Conservation (phyloP, 2,888 invertebrate species). For the Dicyrtoma fusca region DNA sequence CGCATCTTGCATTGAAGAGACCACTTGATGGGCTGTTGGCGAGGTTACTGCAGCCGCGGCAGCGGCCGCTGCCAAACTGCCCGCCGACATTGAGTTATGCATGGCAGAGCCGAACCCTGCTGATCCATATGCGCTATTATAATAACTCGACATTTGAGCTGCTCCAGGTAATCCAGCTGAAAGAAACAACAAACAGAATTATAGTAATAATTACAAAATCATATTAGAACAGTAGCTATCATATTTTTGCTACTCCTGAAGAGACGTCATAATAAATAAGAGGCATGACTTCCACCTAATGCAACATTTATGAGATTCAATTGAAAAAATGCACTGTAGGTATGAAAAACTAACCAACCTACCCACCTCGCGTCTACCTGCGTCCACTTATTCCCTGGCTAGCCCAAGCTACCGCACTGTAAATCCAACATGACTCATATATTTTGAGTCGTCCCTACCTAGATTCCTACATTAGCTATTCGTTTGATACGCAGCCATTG, state of each 20-base stretch:
- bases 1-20: constrained; percentile 56
- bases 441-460: too few relatives aligned
- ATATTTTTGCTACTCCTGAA: neutral
- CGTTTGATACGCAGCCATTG: too few relatives aligned
- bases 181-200: constrained; percentile 36
- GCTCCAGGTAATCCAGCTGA: constrained; percentile 55
- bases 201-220: neutral
- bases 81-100: constrained; percentile 53
- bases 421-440: too few relatives aligned
- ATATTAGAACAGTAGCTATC: neutral
- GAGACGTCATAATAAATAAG: too few relatives aligned
- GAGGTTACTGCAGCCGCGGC: constrained; percentile 54
- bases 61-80: constrained; percentile 57
- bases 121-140: constrained; percentile 54
- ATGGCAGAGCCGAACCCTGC: constrained; percentile 55
- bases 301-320: too few relatives aligned
- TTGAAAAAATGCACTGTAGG: too few relatives aligned
- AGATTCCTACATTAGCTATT: too few relatives aligned
- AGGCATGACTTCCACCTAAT: too few relatives aligned
- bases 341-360: too few relatives aligned
- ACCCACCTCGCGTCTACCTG: too few relatives aligned
- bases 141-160: constrained; percentile 56
- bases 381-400: too few relatives aligned
- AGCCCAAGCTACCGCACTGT: too few relatives aligned
- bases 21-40: constrained; percentile 52